Conservation (phyloP, 2,888 invertebrate genomes). For the Venustoraphidia nigricollis region DNA sequence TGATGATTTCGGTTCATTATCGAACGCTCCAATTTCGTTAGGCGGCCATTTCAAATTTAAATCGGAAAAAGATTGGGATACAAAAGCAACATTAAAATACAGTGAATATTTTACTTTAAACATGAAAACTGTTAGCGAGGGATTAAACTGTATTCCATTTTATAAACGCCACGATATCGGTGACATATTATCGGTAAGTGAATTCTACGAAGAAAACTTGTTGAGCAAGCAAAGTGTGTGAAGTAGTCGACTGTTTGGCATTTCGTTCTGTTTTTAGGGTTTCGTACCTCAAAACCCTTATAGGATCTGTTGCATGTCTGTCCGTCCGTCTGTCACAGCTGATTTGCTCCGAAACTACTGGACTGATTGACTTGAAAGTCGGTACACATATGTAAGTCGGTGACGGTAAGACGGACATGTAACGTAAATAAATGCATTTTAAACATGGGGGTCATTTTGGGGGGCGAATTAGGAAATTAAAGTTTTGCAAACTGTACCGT, state of each 20-base stretch:
- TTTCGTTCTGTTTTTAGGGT: too few relatives aligned
- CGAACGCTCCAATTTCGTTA: slow-evolving; percentile 23
- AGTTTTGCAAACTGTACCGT: too few relatives aligned
- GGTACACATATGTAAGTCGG: too few relatives aligned
- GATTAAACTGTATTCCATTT: slow-evolving; percentile 31
- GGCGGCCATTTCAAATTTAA: slow-evolving; percentile 27
- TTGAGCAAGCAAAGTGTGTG: slow-evolving; percentile 2
- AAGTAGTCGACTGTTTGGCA: too few relatives aligned
- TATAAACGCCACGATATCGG: slow-evolving; percentile 28
- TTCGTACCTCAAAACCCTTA: too few relatives aligned
- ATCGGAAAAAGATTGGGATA: slow-evolving; percentile 29
- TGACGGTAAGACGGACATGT: too few relatives aligned
- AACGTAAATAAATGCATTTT: too few relatives aligned
- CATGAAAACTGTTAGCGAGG: slow-evolving; percentile 24
- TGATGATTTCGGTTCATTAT: slow-evolving; percentile 25
- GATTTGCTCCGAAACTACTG: too few relatives aligned
- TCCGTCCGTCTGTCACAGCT: not conserved
- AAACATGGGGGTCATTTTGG: too few relatives aligned
- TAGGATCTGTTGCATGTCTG: too few relatives aligned
- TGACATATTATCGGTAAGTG: slow-evolving; percentile 25
- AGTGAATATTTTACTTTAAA: slow-evolving; percentile 29
- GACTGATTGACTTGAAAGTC: too few relatives aligned
- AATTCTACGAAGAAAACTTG: slow-evolving; percentile 13
- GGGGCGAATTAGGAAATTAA: too few relatives aligned
- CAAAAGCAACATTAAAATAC: slow-evolving; percentile 20